A percentile compares a stretch with the other conserved stretches of the same genome.
Conservation (phyloP, 2,888 invertebrate genomes). For the Sinhomidia bicolor region DNA sequence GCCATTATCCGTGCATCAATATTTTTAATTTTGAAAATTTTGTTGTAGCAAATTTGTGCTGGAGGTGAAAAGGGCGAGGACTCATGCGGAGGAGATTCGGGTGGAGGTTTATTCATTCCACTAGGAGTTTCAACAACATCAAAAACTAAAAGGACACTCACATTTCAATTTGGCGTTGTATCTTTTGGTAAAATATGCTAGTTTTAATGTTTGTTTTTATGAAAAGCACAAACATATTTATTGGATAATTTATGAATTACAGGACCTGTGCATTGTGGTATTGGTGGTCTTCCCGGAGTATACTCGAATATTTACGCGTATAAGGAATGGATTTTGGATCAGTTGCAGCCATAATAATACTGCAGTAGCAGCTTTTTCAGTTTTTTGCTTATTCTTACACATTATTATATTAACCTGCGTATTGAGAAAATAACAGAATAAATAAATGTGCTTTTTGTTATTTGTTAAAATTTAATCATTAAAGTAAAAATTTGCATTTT, state of each 20-base stretch:
- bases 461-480: too few relatives aligned
- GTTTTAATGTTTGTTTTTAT: too few relatives aligned
- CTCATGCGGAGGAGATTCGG: slow-evolving; percentile 77
- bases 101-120: slow-evolving; percentile 73
- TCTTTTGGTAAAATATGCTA: too few relatives aligned
- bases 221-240: too few relatives aligned
- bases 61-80: slow-evolving; percentile 76
- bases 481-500: too few relatives aligned
- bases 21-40: too few relatives aligned
- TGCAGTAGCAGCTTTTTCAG: neutral
- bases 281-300: slow-evolving; percentile 76
- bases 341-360: slow-evolving; percentile 74
- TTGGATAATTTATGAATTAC: too few relatives aligned
- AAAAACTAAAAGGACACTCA: slow-evolving; percentile 49
- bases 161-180: slow-evolving; percentile 79
- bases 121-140: neutral
- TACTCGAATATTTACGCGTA: slow-evolving; percentile 76
- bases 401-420: too few relatives aligned
- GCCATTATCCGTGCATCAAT: too few relatives aligned
- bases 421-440: too few relatives aligned
- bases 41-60: slow-evolving; percentile 80
- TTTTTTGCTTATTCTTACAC: too few relatives aligned
- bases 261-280: slow-evolving; percentile 75
- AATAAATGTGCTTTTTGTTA: too few relatives aligned
- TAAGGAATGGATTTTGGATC: slow-evolving; percentile 79